Percentiles rank a stretch among this genome's conserved stretches.
Conservation (phyloP, 2,113 vertebrate genomes). For the Hucho hucho region DNA sequence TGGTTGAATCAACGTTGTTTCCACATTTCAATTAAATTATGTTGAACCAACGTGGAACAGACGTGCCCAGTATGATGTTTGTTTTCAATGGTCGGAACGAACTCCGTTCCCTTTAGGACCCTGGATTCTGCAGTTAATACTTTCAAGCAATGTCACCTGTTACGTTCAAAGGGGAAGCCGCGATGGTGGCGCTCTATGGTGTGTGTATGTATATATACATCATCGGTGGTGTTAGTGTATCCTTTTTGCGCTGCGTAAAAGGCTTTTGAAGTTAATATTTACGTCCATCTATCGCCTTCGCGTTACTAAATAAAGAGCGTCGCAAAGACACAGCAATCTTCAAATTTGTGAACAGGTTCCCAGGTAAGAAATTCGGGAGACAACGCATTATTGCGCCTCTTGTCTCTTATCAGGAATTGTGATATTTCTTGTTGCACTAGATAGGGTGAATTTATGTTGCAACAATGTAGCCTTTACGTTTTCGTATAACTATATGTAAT, state of each 20-base stretch:
- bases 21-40: too few species aligned
- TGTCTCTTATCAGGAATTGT: neutral
- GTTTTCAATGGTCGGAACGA: neutral
- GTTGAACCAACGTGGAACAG: too few species aligned
- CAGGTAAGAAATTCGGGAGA: constrained; percentile 25
- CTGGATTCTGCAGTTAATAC: constrained; percentile 57
- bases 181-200: constrained; percentile 12
- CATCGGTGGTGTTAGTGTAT: neutral
- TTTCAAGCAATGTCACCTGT: constrained; percentile 70
- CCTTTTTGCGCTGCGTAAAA: constrained; percentile 5
- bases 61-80: too few species aligned
- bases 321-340: neutral
- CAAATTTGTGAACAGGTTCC: constrained; percentile 5
- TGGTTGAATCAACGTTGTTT: neutral
- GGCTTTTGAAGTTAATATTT: neutral
- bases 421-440: neutral
- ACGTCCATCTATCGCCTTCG: neutral
- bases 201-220: neutral
- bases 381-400: neutral
- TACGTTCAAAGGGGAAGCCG: constrained; percentile 39
- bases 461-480: neutral
- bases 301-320: neutral
- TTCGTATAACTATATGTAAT: neutral
- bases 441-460: neutral
- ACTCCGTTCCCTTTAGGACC: neutral